phyloP scores from a whole-genome alignment of 2,888 invertebrate genomes.

The Dasypogon diadema region DNA sequence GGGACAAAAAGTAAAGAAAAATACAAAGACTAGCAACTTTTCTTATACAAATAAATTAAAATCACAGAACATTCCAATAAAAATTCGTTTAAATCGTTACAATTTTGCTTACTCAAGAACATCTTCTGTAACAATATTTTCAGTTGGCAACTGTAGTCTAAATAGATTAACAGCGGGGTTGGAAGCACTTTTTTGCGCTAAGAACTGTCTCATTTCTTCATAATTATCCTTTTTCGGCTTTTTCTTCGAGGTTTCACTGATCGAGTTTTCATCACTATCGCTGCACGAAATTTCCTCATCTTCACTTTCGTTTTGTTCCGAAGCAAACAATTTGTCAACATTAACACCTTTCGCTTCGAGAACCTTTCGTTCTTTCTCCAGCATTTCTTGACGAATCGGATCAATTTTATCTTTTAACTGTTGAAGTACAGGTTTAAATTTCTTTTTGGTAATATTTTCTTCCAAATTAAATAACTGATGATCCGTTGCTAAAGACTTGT shows the following conservation, averaged over 20 bases:
- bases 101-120: slow-evolving; percentile 60
- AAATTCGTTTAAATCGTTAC: not conserved
- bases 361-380: slow-evolving; percentile 65
- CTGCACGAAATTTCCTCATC: slow-evolving; percentile 51
- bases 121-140: slow-evolving; percentile 61
- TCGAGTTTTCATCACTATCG: slow-evolving; percentile 58
- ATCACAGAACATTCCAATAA: slow-evolving; percentile 26
- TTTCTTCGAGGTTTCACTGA: slow-evolving; percentile 60
- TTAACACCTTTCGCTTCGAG: slow-evolving; percentile 66
- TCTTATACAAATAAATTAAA: not conserved
- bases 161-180: slow-evolving; percentile 66
- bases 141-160: slow-evolving; percentile 58
- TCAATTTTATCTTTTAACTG: slow-evolving; percentile 67
- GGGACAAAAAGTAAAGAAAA: not conserved
- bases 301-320: slow-evolving; percentile 29
- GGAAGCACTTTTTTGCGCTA: slow-evolving; percentile 65
- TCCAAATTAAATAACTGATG: slow-evolving; percentile 65
- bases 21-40: not conserved
- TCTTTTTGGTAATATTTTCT: slow-evolving; percentile 65
- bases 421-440: slow-evolving; percentile 66
- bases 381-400: slow-evolving; percentile 67
- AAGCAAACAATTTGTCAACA: slow-evolving; percentile 63
- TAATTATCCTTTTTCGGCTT: slow-evolving; percentile 64
- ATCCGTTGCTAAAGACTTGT: slow-evolving; percentile 59
- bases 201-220: slow-evolving; percentile 67